Evolutionary conservation across 1,140 invertebrate species (phyloP).

Genomic region (Sinonovacula constricta): DNA sequence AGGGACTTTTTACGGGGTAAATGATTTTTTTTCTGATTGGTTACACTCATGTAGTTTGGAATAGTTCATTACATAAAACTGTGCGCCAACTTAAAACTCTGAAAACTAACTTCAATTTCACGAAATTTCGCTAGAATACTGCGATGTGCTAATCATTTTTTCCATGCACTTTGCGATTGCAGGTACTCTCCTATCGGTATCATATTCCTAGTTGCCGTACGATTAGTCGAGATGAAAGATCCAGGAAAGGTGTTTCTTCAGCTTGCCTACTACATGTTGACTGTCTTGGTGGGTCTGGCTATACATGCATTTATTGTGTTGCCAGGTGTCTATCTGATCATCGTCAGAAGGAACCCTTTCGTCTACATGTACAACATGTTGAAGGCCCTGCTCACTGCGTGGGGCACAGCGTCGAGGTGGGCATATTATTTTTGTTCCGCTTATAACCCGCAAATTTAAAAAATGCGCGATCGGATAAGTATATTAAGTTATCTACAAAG

Average conservation of each 20-base stretch:
- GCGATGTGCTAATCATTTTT: too few species aligned
- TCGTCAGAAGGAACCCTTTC: constrained; percentile 74
- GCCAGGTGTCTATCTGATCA: constrained; percentile 74
- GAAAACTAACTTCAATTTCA: too few species aligned
- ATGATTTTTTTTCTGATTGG: too few species aligned
- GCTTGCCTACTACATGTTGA: constrained; percentile 75
- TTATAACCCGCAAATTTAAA: neutral
- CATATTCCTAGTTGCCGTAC: constrained; percentile 92
- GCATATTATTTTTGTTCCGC: too few species aligned
- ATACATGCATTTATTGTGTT: constrained; percentile 75
- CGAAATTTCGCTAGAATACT: too few species aligned
- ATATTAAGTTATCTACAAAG: too few species aligned
- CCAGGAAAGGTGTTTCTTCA: constrained; percentile 62
- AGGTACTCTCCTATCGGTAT: constrained; percentile 95
- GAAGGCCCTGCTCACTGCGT: constrained; percentile 76
- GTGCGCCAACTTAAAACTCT: too few species aligned
- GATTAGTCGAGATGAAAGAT: constrained; percentile 92
- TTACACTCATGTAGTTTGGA: too few species aligned
- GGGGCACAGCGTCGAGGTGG: constrained; percentile 78
- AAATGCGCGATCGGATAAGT: neutral
- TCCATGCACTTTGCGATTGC: too few species aligned
- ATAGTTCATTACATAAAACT: too few species aligned
- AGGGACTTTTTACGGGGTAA: too few species aligned
- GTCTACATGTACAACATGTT: constrained; percentile 67
- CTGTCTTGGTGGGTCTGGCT: constrained; percentile 72